Base-by-base conservation (phyloP, 2,113 vertebrate species). In the Hoplias malabaricus region DNA sequence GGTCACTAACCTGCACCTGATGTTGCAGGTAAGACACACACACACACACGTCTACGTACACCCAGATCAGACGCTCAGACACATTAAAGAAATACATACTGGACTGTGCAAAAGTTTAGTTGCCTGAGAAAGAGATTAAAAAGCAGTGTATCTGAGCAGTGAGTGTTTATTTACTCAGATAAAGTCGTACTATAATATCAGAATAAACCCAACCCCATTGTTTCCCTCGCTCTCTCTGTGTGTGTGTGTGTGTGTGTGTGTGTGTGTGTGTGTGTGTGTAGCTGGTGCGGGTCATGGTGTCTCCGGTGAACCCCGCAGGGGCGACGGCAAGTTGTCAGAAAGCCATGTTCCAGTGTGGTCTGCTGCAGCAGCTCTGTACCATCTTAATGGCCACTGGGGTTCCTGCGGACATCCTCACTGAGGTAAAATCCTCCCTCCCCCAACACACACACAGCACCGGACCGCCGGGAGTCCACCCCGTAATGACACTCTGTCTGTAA, bases 381-480 rank as follows among this genome's bases (percentile, higher is more conserved):
- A 98, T 99, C 88, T 92, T 99, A 27, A 99, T 99, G 97, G 97
- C 97, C 2, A 99, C 98, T 0, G 98, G 97, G 0, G 95, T 97
- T 67, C 97, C 96, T 75, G 98, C 98, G 4, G 98, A 98, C 59
- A 99, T 99, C 82, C 94, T 99, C 77, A 99, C 97, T 0, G 98
- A 99, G 90, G 98, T 97, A 88, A n/a, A n/a, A n/a, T 87, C 69
- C 10, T 27, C 38, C 9, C 48, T 42, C 33, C 40, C 68, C 33
- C 46, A 50, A 72, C 63, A 59, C 79, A 65, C 29, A 33, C 43
- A 71, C 21, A 62, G n/a, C 16, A 48, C 23, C n/a, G n/a, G n/a
- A n/a, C n/a, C n/a, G n/a, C n/a, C n/a, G n/a, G n/a, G n/a, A n/a
- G n/a, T n/a, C n/a, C n/a, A n/a, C n/a, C n/a, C n/a, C n/a, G n/a